Base-by-base conservation (phyloP, 2,113 vertebrate species). In the Tupaia chinensis region DNA sequence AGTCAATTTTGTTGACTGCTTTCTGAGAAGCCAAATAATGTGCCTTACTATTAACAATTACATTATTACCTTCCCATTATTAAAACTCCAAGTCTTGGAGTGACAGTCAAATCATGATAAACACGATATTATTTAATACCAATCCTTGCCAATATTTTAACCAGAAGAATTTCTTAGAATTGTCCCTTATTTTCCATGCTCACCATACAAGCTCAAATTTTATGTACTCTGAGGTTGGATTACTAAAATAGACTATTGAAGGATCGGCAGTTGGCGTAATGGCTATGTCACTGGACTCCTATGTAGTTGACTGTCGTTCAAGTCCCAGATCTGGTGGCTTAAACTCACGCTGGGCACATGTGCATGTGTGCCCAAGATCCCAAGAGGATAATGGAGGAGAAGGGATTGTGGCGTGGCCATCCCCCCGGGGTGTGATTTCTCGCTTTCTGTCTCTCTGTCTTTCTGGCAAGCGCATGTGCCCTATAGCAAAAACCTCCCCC, bases 231-330 rank as follows among this genome's bases (percentile, higher is more conserved):
- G 87, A 19, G 16, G 6, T 17, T 68, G 20, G 58, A 60, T 79
- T 72, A 87, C 72, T 58, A 74, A 87, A 58, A 78, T 22, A 83
- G 72, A 89, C 22, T 89, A 60, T 44, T 84, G 79, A 81, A 90
- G 44, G 44, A 44, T 44, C 44, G 5, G 44, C 44, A 44, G 44
- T 44, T 44, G 44, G 44, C 44, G 44, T 44, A 44, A 44, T 44
- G 44, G 44, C 44, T 44, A 44, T 44, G 44, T 44, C 44, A 5
- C 44, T 44, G 44, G 44, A 44, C 44, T 44, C 44, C 44, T 44
- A 44, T 44, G 44, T 44, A 44, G 44, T 44, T 5, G 44, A 44
- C 44, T n/a, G 44, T 5, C 3, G 44, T 44, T 44, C 44, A 44
- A 44, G 44, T 44, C 44, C 44, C 44, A 5, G 44, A 44, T 5